Base-by-base conservation (phyloP, 2,888 invertebrate species). In the Omphaloscelis lunosa region DNA sequence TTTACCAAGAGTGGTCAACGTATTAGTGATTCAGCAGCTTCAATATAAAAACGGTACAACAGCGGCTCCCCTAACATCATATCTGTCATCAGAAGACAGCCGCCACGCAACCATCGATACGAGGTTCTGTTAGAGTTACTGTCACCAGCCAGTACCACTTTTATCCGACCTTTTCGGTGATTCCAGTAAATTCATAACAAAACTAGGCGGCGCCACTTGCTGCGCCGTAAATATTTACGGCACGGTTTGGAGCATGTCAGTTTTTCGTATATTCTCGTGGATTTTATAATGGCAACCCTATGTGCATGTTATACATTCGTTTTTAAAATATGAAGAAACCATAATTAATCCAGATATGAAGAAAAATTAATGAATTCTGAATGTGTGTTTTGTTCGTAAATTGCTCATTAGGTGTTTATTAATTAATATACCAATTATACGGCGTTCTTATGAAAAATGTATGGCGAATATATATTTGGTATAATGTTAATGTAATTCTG, bases 401-500 rank as follows among this genome's bases (percentile, higher is more conserved):
- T 41, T 48, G 17, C 53, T 72, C 15, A 63, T 58, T 79, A 71
- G n/a, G 23, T 63, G 72, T 72, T 79, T 71, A 71, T 58, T 51
- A 79, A 79, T 78, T 34, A 41, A 72, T 27, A n/a, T n/a, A 41
- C 5, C 41, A 68, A 58, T 75, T 68, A 65, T 59, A 69, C 45
- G 66, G 45, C 63, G 45, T 67, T 58, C 41, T 51, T 59, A 59
- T 62, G 27, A 80, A 68, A 59, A n/a, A 68, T 9, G 27, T 6
- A 79, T 68, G 34, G 5, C 11, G 8, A 27, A 2, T 59, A 58
- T 56, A 23, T 80, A 51, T 81, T 69, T 69, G 68, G 76, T 59
- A 65, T 81, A 65, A 81, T 81, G 81, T 80, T 69, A 75, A 75
- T 69, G 45, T 15, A 3, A 29, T 75, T 58, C 58, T 17, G 9